phyloP scores from a whole-genome alignment of 2,888 invertebrate species.

The Mongoloraphidia duomilia region DNA sequence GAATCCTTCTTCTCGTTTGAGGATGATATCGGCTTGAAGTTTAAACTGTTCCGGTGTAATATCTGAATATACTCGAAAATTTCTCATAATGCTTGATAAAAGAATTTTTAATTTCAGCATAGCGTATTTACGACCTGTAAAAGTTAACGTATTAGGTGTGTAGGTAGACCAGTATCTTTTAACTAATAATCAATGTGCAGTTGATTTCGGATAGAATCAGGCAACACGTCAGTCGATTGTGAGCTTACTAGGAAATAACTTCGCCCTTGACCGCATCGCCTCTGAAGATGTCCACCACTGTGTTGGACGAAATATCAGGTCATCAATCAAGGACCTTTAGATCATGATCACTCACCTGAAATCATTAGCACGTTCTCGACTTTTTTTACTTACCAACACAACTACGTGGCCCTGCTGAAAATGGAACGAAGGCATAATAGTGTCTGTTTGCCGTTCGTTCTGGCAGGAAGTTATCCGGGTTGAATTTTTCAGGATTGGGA shows the following conservation, averaged over 20 bases:
- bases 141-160: slow-evolving; percentile 4
- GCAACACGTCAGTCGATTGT: too few relatives aligned
- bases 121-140: slow-evolving; percentile 60
- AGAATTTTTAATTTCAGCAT: slow-evolving; percentile 62
- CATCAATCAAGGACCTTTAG: too few relatives aligned
- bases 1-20: slow-evolving; percentile 61
- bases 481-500: slow-evolving; percentile 59
- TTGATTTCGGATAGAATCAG: too few relatives aligned
- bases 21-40: slow-evolving; percentile 56
- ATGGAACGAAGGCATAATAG: slow-evolving; percentile 68
- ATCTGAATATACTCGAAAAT: slow-evolving; percentile 47
- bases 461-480: slow-evolving; percentile 76
- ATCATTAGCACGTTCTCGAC: slow-evolving; percentile 15
- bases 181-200: too few relatives aligned
- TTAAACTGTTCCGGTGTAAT: slow-evolving; percentile 50
- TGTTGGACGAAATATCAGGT: too few relatives aligned
- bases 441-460: slow-evolving; percentile 64
- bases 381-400: slow-evolving; percentile 47
- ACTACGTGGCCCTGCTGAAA: slow-evolving; percentile 70
- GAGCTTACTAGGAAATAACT: too few relatives aligned
- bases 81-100: slow-evolving; percentile 54
- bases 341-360: too few relatives aligned
- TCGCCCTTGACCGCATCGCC: too few relatives aligned
- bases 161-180: too few relatives aligned
- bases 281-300: too few relatives aligned